These are phyloP conservation scores for Zaprionus bogoriensis DNA, from an alignment of 2,888 invertebrate genomes.

Conservation along the genomic window DNA sequence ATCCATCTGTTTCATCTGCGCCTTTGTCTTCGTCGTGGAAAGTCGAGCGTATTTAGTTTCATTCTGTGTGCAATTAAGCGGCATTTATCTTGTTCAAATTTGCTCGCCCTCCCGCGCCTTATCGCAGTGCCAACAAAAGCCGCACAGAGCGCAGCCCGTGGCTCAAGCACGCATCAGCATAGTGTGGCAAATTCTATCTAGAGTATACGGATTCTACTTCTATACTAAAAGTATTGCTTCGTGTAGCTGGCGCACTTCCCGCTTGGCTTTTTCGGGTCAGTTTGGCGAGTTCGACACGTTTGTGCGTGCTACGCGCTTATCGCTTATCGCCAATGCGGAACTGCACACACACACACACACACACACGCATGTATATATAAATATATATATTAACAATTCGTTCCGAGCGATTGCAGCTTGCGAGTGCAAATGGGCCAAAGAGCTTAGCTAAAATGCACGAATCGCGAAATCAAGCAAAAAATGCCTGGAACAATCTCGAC, in stretches of 20 bases:
- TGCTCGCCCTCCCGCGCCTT: slow-evolving; percentile 21
- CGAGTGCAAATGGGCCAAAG: too few species aligned
- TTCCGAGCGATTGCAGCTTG: too few species aligned
- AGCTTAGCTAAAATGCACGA: neutral
- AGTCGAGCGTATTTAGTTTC: slow-evolving; percentile 29
- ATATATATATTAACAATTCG: neutral
- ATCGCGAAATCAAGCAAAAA: neutral
- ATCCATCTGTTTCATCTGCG: slow-evolving; percentile 26
- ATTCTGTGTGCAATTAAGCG: slow-evolving; percentile 61
- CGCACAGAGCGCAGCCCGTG: slow-evolving; percentile 14
- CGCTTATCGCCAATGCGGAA: neutral
- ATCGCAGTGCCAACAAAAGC: slow-evolving; percentile 46
- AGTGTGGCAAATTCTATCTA: too few species aligned
- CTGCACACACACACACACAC: too few species aligned
- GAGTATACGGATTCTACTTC: neutral
- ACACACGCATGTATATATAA: too few species aligned
- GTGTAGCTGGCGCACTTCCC: too few species aligned
- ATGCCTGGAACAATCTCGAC: too few species aligned
- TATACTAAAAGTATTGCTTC: too few species aligned
- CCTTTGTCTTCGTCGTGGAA: slow-evolving; percentile 26
- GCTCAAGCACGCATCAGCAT: neutral
- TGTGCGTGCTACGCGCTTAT: neutral
- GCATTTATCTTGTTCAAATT: slow-evolving; percentile 71
- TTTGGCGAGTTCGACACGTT: neutral
- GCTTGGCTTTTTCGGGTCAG: too few species aligned